Base-by-base conservation (phyloP, 2,797 vertebrate species). In the Lepus townsendii region DNA sequence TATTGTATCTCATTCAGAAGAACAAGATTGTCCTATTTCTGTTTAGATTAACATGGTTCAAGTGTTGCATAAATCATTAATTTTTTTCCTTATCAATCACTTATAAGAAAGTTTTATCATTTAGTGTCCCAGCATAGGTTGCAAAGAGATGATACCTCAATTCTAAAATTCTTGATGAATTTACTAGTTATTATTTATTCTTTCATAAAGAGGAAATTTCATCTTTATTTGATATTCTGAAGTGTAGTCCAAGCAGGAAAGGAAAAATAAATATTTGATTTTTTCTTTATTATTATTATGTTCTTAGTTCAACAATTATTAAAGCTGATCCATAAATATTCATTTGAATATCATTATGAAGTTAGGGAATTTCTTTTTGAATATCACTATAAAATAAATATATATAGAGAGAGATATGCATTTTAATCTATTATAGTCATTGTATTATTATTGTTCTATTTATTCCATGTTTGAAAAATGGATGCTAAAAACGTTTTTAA, bases 121-220 rank as follows among this genome's bases (percentile, higher is more conserved):
- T 83, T 91, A 60, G 42, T 85, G 83, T 94, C 83, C 93, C 66
- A 85, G 30, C 88, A 42, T 66, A 42, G 2, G 2, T 19, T 60
- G 1, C 30, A 95, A 92, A 95, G 66, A 71, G 11, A 5, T 87
- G n/a, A 72, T 27, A 24, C 50, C 92, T 16, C 10, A 57, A 57
- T 91, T 91, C 66, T 73, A 91, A 79, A 54, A 66, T 57, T 95
- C 26, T 57, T 92, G 52, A n/a, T 88, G 17, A 86, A 71, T 66
- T 72, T 91, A n/a, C 5, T 73, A 50, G 38, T 77, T 90, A 79
- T 83, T 87, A 24, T n/a, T 83, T 87, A 24, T n/a, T 95, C 17
- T 77, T 73, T 30, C 86, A 22, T 60, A 72, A 91, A 72, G 13
- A 93, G 42, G 7, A 91, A 83, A 54, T 75, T 32, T 38, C 6